Evolutionary conservation across 1,140 invertebrate species (phyloP), one percentile per base, ranked within the genome.

Genomic region (Lerema accius): DNA sequence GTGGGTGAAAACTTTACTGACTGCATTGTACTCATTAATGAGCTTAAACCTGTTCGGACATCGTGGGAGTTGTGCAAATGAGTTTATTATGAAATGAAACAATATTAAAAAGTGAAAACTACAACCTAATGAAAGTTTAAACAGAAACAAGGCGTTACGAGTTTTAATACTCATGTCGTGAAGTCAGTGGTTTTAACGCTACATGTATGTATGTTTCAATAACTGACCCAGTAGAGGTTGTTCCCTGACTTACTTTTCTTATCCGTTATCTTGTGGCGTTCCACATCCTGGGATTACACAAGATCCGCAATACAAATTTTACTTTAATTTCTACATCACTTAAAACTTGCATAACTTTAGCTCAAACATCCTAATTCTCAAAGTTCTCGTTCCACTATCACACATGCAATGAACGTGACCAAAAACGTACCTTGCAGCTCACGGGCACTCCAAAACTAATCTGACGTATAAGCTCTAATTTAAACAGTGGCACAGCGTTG

Each of bases 21-120:
- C 40, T 26, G 17, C 37, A 16, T 42, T 40, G 37, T 55, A 53
- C 23, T 55, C 39, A 55, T 42, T 42, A 23, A 55, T 55, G 37
- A 55, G 51, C 51, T 28, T 9, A 55, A 55, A 43, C 50, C 17
- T 1, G 51, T 55, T 26, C 40, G 4, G 11, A 37, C 39, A 42
- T 26, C 26, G 51, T 26, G 7, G 17, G 19, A 26, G 19, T 48
- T 11, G 7, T 23, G 11, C 45, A 48, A 23, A 48, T 23, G 19
- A 23, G 19, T 23, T 23, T 23, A 23, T 23, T 23, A 5, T 23
- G 2, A 23, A 23, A 23, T 3, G 2, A 23, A 23, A 23, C 19
- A 23, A 5, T 23, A 23, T 5, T 28, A 48, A 19, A 48, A 48
- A 48, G 45, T 13, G 45, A 48, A 48, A 48, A 23, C 19, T 3